phyloP scores from a whole-genome alignment of 2,113 vertebrate genomes.

The Caloenas nicobarica region DNA sequence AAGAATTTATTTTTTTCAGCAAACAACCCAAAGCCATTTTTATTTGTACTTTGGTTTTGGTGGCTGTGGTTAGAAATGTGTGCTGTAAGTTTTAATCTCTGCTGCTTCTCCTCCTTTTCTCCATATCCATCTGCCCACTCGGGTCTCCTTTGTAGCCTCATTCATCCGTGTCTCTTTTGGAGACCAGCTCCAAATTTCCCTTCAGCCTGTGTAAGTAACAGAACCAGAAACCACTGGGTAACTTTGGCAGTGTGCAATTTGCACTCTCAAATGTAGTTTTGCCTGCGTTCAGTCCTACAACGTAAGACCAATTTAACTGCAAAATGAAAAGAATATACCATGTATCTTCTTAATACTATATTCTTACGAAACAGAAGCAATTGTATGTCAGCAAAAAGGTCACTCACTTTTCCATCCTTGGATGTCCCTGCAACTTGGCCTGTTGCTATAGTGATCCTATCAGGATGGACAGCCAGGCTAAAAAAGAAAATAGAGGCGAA shows the following conservation, averaged over 20 bases:
- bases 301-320: not conserved
- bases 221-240: not conserved
- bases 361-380: not conserved
- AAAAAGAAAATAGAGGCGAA: constrained; percentile 17
- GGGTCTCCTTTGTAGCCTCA: not conserved
- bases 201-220: not conserved
- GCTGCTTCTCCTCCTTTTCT: not conserved
- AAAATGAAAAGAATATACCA: not conserved
- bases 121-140: not conserved
- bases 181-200: not conserved
- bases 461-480: constrained; percentile 96
- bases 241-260: not conserved
- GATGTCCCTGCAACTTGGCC: constrained; percentile 97
- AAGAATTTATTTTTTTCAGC: not conserved
- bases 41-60: not conserved
- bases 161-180: not conserved
- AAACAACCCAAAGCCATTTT: not conserved
- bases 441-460: constrained; percentile 98
- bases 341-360: not conserved
- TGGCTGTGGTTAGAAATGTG: not conserved
- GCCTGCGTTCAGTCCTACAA: not conserved
- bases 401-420: constrained; percentile 95
- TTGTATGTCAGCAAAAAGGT: not conserved
- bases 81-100: not conserved
- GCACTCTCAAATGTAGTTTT: not conserved